Conservation (phyloP, 2,113 vertebrate genomes). For the Strigops habroptila region DNA sequence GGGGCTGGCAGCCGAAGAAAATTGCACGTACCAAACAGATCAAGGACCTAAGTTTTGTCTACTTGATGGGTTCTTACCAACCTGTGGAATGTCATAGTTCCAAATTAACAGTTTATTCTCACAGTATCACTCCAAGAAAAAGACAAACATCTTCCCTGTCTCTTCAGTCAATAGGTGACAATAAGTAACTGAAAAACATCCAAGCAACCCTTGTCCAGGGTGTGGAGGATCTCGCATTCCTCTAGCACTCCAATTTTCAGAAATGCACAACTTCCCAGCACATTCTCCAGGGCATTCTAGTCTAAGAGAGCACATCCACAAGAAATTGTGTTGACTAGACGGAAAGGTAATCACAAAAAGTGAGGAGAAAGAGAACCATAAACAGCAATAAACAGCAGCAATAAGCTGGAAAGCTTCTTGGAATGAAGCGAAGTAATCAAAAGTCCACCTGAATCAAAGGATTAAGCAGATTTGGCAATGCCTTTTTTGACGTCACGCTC, state of each 20-base stretch:
- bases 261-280: not conserved
- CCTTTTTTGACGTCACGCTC: fast-evolving
- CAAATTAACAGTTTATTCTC: not conserved
- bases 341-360: not conserved
- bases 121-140: not conserved
- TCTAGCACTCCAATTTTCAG: not conserved
- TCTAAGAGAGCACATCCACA: not conserved
- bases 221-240: not conserved
- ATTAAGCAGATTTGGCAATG: not conserved
- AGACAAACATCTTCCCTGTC: not conserved
- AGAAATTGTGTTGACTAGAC: not conserved
- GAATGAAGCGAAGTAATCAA: not conserved
- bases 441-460: not conserved
- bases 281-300: not conserved
- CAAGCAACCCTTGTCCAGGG: not conserved
- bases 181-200: not conserved
- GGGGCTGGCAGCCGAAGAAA: not conserved
- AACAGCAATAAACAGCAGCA: not conserved
- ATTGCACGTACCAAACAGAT: not conserved
- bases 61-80: not conserved
- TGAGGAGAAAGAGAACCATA: not conserved
- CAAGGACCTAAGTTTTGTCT: not conserved
- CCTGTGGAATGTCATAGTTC: not conserved
- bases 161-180: not conserved
- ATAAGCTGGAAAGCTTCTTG: not conserved